Percentiles rank a stretch among this genome's conserved stretches.
These are phyloP conservation scores for Baccha elongata DNA, from an alignment of 2,888 invertebrate species.

Conservation along the genomic window DNA sequence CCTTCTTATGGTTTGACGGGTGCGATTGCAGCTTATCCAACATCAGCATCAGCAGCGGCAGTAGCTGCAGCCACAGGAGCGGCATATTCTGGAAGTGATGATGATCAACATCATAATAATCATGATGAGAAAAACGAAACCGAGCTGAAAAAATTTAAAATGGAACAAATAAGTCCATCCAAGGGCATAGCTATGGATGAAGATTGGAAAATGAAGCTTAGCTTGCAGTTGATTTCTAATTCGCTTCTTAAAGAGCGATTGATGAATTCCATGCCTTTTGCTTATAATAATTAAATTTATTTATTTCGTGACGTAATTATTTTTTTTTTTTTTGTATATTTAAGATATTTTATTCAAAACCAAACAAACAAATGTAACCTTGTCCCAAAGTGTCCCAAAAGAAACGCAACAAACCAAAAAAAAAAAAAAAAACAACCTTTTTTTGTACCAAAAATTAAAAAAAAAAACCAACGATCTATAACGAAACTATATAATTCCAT, in stretches of 20 bases:
- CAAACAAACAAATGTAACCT: constrained; percentile 7
- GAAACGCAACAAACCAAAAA: constrained; percentile 63
- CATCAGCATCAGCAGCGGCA: constrained; percentile 78
- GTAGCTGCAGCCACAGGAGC: constrained; percentile 76
- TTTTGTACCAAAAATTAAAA: constrained; percentile 53
- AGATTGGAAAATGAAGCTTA: constrained; percentile 82
- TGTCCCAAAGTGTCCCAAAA: constrained; percentile 56
- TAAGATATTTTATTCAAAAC: constrained; percentile 22
- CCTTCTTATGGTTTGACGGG: constrained; percentile 80
- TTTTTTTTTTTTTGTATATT: constrained; percentile 39
- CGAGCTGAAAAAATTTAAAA: constrained; percentile 67
- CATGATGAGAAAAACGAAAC: constrained; percentile 17
- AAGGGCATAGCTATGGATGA: constrained; percentile 78
- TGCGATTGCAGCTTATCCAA: constrained; percentile 80
- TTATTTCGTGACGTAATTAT: constrained; percentile 39
- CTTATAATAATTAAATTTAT: constrained; percentile 79
- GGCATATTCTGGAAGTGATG: constrained; percentile 48
- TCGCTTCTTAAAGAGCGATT: constrained; percentile 81
- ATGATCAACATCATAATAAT: constrained; percentile 40
- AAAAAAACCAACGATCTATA: constrained; percentile 15
- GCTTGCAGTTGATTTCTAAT: constrained; percentile 82
- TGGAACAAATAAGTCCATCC: constrained; percentile 75
- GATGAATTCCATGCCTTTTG: constrained; percentile 81
- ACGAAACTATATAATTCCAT: constrained; percentile 58
- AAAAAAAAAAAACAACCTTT: constrained; percentile 14